Base-by-base conservation (phyloP, 2,888 invertebrate species). In the Parnassius orleans region DNA sequence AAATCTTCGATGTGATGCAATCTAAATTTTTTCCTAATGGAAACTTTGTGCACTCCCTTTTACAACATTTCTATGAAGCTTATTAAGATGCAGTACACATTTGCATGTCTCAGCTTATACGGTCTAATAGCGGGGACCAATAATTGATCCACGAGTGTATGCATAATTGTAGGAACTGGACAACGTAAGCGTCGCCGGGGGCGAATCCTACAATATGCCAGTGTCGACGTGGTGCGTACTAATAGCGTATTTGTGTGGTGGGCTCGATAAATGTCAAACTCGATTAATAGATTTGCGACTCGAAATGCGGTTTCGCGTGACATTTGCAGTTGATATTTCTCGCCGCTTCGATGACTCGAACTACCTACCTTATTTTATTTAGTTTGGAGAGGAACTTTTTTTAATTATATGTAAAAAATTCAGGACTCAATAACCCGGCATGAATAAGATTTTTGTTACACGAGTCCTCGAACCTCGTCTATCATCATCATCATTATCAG, bases 191-290 rank as follows among this genome's bases (percentile, higher is more conserved):
- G 71, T 63, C 68, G 76, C 80, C 79, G 73, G 72, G 71, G 77
- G 83, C 78, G 69, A 71, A 72, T 75, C 71, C 74, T 75, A 78
- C 76, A 78, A 75, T 71, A 67, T 73, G 68, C 67, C 65, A 68
- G 56, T 73, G 68, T 67, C 65, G 69, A 57, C 70, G 68, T 65
- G 68, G 70, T 64, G 68, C 69, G 65, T 68, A 69, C 73, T 73
- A 74, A 73, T 72, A 75, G 70, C 74, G 74, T 77, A 78, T 78
- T 74, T 71, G 73, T 75, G 67, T 61, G 72, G 73, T 72, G 72
- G 74, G 76, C 76, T 74, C 79, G 76, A 78, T 78, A 81, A 78
- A 83, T 77, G 81, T 80, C 80, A 77, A 76, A 78, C 73, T 68
- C 63, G 74, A 77, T 76, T 71, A 71, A 76, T 71, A 66, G 67